phyloP scores from a whole-genome alignment of 92 coral and sea anemone species.

The Phenganax stokvisi region DNA sequence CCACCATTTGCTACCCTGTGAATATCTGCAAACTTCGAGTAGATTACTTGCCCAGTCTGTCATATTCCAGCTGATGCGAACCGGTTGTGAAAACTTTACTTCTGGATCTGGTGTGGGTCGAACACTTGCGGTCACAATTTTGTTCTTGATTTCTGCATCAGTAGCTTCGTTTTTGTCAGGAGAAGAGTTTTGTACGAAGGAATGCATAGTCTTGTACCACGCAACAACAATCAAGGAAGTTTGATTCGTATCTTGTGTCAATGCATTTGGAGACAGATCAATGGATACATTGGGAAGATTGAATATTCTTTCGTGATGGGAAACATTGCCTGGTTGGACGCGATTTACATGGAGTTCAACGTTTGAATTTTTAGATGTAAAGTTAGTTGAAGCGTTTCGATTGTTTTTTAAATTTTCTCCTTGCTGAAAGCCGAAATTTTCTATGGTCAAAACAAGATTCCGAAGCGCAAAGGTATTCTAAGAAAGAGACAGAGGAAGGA shows the following conservation, averaged over 20 bases:
- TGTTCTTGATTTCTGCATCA: background rate
- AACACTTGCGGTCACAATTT: conserved; percentile 28
- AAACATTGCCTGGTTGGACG: background rate
- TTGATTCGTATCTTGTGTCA: background rate
- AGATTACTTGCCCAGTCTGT: conserved; percentile 3
- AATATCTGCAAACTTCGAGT: too few relatives aligned
- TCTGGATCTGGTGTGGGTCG: conserved; percentile 6
- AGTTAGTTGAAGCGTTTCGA: background rate
- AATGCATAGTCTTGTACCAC: conserved; percentile 14
- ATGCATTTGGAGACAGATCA: conserved; percentile 20
- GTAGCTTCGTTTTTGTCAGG: background rate
- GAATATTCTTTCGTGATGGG: background rate
- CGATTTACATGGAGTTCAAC: conserved; percentile 8
- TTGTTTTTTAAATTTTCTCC: conserved; percentile 17
- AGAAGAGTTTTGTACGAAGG: background rate
- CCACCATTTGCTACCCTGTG: background rate
- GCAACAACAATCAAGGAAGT: conserved; percentile 12
- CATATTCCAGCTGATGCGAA: conserved; percentile 29
- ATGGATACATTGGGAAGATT: conserved; percentile 10
- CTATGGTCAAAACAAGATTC: background rate
- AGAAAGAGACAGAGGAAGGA: background rate
- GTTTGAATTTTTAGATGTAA: conserved; percentile 6
- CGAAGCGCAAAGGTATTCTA: background rate
- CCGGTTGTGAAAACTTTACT: conserved; percentile 7
- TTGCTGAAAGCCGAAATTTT: conserved; percentile 25